Conservation (phyloP, 2,888 invertebrate genomes). For the Lasioglossum oenotherae region DNA sequence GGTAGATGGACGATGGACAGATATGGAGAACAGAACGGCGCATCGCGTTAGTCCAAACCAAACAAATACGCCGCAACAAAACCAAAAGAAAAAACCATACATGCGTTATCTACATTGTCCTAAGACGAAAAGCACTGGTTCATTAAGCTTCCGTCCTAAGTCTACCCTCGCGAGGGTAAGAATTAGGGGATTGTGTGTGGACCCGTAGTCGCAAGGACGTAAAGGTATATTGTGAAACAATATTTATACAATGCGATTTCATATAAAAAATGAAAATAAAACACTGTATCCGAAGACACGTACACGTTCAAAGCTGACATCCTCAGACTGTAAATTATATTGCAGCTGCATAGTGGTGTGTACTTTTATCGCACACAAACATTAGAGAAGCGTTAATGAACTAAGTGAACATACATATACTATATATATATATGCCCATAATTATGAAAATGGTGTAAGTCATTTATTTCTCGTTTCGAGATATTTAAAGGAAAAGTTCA, state of each 20-base stretch:
- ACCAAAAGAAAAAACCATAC: conserved; percentile 77
- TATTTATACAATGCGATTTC: not conserved
- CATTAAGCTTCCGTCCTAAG: conserved; percentile 10
- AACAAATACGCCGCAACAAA: conserved; percentile 78
- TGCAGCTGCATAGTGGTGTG: not conserved
- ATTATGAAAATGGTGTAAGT: no score
- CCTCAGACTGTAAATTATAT: conserved; percentile 3
- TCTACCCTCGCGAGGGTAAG: conserved; percentile 4
- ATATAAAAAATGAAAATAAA: not conserved
- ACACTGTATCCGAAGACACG: not conserved
- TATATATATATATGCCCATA: no score
- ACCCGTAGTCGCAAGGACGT: no score
- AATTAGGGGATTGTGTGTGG: not conserved
- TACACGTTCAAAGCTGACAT: conserved; percentile 15
- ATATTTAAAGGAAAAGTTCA: no score
- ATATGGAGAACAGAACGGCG: conserved; percentile 72
- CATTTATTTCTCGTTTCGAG: no score
- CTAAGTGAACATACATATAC: conserved; percentile 19
- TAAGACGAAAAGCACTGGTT: conserved; percentile 46
- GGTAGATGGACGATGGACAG: conserved; percentile 86
- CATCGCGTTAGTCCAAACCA: conserved; percentile 80
- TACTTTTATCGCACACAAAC: conserved; percentile 20
- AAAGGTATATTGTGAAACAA: not conserved
- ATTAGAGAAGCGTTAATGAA: conserved; percentile 42
- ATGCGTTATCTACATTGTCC: conserved; percentile 75